Evolutionary conservation across 2,113 vertebrate species (phyloP), one percentile per base, ranked within the genome.

Genomic region (Chinchilla lanigera): DNA sequence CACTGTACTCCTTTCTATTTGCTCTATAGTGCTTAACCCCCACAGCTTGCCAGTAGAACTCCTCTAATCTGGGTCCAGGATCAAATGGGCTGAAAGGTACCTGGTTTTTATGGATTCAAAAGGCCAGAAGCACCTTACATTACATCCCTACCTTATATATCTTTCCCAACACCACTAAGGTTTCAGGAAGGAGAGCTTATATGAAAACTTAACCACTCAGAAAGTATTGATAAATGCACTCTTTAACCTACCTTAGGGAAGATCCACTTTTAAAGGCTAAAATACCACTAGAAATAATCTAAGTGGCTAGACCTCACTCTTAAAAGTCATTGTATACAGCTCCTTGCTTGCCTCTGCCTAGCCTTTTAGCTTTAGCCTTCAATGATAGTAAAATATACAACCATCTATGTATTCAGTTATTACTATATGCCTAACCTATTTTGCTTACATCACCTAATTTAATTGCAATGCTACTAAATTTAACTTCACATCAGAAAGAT

Each of bases 351-450:
- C 56, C 85, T 86, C 35, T 58, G 5, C 50, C 67, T 54, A n/a
- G 16, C 1, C n/a, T 20, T 88, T 20, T 14, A 54, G 30, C 44
- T 26, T 91, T 10, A 78, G 33, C 3, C 38, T 82, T 73, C 86
- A 83, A n/a, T 35, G 38, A 90, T 54, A 90, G 61, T 44, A 47
- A 97, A 93, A 86, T 26, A 89, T 35, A 58, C 26, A 9, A 82
- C 41, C 86, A 80, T 9, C 56, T 50, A 56, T 19, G 67, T 63
- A 56, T 6, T 81, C 28, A 90, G 24, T 33, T 22, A 28, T 89
- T 82, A n/a, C 26, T 47, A 24, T 83, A 54, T 65, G 60, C 30
- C 30, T 75, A 4, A 56, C 83, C 30, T 20, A 58, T 54, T 88
- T 84, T 85, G n/a, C 16, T 22, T 61, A 61, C 58, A 28, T 88